Conservation (phyloP, 2,888 invertebrate species). For the Sinotaia quadrata region DNA sequence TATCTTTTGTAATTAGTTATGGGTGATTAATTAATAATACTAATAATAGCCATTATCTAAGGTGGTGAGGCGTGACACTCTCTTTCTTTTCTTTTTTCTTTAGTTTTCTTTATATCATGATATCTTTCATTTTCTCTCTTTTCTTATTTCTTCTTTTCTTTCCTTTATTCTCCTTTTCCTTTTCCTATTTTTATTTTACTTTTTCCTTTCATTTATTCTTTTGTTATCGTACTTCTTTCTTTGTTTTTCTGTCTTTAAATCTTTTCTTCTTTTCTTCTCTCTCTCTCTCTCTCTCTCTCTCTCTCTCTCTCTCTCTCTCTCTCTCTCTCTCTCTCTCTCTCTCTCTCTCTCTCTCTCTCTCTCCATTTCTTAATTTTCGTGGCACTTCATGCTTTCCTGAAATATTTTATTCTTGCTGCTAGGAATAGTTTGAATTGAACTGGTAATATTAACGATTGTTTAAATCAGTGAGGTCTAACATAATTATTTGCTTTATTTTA, state of each 20-base stretch:
- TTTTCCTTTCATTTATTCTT: background rate
- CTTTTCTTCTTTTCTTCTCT: background rate
- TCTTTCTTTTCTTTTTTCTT: background rate
- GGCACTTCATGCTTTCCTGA: too few relatives aligned
- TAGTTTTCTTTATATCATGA: background rate
- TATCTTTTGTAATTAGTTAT: too few relatives aligned
- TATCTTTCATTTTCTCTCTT: background rate
- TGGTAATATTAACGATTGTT: too few relatives aligned
- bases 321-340: background rate
- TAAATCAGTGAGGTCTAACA: too few relatives aligned
- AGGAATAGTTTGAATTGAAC: too few relatives aligned
- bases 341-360: too few relatives aligned
- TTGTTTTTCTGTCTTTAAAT: background rate
- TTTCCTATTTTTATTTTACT: background rate
- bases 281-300: constrained; percentile 8
- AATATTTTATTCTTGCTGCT: too few relatives aligned
- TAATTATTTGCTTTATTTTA: too few relatives aligned
- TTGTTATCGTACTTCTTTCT: background rate
- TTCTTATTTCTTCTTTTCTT: background rate
- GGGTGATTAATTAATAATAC: too few relatives aligned
- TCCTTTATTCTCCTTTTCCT: background rate
- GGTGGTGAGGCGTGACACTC: too few relatives aligned
- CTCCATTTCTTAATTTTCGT: too few relatives aligned
- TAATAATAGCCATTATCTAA: too few relatives aligned
- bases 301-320: background rate